phyloP scores from a whole-genome alignment of 2,888 invertebrate genomes.

The Dascillus cervinus region DNA sequence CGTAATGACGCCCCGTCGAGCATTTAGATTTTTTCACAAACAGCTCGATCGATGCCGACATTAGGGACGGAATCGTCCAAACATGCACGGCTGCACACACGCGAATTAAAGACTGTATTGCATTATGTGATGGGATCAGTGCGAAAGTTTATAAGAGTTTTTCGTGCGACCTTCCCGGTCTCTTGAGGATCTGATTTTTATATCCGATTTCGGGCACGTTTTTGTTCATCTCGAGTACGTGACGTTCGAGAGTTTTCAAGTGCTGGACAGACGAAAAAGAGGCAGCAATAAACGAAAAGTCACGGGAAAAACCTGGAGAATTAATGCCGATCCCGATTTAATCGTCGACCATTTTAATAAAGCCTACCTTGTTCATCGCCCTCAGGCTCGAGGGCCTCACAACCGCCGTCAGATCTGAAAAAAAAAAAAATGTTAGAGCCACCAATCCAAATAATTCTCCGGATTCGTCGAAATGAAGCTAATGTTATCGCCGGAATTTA shows the following conservation, averaged over 20 bases:
- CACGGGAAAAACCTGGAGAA: no score
- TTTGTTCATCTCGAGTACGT: constrained; percentile 30
- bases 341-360: constrained; percentile 2
- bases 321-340: no score
- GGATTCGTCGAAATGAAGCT: no score
- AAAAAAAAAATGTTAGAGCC: constrained; percentile 23
- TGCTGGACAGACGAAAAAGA: constrained; percentile 13
- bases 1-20: constrained; percentile 34
- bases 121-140: no score
- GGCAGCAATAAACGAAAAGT: no score
- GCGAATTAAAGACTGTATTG: no score
- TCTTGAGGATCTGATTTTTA: constrained; percentile 32
- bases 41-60: constrained; percentile 17
- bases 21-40: constrained; percentile 26
- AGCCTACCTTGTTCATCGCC: constrained; percentile 39
- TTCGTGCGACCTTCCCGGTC: constrained; percentile 11
- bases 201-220: constrained; percentile 37
- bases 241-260: constrained; percentile 28
- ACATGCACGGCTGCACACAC: no score
- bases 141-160: constrained; percentile 1
- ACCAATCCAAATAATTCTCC: no score
- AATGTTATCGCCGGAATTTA: no score
- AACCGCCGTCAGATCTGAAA: constrained; percentile 37
- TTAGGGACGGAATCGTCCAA: no score
- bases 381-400: constrained; percentile 30